A percentile compares a stretch with the other conserved stretches of the same genome.
Evolutionary conservation across 2,888 invertebrate species (phyloP).

Genomic region (Endotricha flammealis): DNA sequence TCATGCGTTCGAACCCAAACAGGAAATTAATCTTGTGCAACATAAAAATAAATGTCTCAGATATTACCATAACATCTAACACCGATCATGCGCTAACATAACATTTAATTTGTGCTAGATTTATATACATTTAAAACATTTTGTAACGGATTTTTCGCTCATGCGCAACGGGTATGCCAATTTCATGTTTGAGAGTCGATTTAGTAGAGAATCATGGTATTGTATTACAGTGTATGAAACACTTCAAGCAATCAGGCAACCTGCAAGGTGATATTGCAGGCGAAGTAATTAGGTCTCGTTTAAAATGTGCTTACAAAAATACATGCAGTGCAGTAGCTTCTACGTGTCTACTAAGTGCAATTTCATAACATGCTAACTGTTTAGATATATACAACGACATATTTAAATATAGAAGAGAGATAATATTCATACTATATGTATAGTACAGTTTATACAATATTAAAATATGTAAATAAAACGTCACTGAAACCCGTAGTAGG

Average conservation of each 20-base stretch:
- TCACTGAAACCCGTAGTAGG: too few species aligned
- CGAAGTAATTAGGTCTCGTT: slow-evolving; percentile 23
- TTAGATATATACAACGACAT: slow-evolving; percentile 13
- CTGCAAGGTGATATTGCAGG: slow-evolving; percentile 20
- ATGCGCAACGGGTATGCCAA: slow-evolving; percentile 21
- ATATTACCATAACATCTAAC: slow-evolving; percentile 16
- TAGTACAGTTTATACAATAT: not conserved
- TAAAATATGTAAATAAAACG: not conserved
- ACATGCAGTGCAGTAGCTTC: slow-evolving; percentile 58
- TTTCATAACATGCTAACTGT: slow-evolving; percentile 32
- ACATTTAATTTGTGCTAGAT: slow-evolving; percentile 16
- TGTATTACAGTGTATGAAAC: slow-evolving; percentile 20
- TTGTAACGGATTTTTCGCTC: not conserved
- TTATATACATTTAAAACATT: not conserved
- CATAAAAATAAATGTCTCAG: slow-evolving; percentile 26
- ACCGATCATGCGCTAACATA: slow-evolving; percentile 27
- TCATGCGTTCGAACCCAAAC: slow-evolving; percentile 63
- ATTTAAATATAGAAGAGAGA: slow-evolving; percentile 7
- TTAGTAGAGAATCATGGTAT: slow-evolving; percentile 26
- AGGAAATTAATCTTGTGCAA: slow-evolving; percentile 56
- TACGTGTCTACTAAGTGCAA: slow-evolving; percentile 49
- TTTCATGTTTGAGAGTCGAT: slow-evolving; percentile 61
- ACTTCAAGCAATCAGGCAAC: slow-evolving; percentile 22
- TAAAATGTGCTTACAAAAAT: slow-evolving; percentile 35
- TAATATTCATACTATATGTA: not conserved